Evolutionary conservation across 1,140 invertebrate genomes (phyloP).

Genomic region (Ladona fulva): DNA sequence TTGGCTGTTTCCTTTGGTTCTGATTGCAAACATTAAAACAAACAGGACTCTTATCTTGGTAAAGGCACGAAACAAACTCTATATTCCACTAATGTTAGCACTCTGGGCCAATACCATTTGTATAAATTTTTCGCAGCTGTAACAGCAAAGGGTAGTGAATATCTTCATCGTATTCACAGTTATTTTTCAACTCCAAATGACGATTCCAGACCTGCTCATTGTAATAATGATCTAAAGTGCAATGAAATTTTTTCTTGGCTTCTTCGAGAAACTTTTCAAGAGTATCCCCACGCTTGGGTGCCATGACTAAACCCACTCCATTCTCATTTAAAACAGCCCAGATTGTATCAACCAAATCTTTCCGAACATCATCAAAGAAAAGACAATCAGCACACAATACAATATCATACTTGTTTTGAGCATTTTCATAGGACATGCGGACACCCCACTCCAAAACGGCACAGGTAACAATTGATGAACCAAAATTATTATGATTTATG

Average conservation of each 20-base stretch:
- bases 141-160: conserved; percentile 58
- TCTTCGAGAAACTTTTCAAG: conserved; percentile 57
- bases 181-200: conserved; percentile 47
- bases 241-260: conserved; percentile 44
- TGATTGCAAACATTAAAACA: background rate
- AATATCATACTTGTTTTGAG: conserved; percentile 47
- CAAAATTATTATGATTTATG: conserved; percentile 50
- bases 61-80: background rate
- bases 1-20: background rate
- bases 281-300: conserved; percentile 61
- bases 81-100: background rate
- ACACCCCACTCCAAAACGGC: conserved; percentile 42
- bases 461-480: conserved; percentile 29
- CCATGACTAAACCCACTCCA: conserved; percentile 64
- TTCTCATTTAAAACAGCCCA: conserved; percentile 51
- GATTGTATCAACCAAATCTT: conserved; percentile 60
- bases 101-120: background rate
- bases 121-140: conserved; percentile 31
- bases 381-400: conserved; percentile 71
- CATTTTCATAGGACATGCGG: background rate
- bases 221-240: conserved; percentile 47
- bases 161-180: conserved; percentile 53
- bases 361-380: conserved; percentile 71
- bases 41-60: background rate
- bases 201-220: conserved; percentile 54